Evolutionary conservation across 2,113 vertebrate species (phyloP), one percentile per base, ranked within the genome.

Genomic region (Myxocyprinus asiaticus): DNA sequence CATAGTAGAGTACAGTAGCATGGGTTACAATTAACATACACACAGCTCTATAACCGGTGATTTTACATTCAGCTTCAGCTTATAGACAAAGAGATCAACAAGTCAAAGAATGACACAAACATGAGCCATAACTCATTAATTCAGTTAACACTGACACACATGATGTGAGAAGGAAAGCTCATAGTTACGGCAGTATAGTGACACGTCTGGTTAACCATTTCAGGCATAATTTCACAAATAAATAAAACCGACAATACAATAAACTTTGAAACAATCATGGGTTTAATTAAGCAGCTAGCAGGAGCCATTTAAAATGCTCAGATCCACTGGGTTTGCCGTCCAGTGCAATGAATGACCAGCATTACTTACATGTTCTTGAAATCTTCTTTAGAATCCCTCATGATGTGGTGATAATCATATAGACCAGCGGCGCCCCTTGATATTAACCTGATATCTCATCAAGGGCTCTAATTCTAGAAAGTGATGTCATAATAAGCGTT

Each of bases 41-140:
- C 7, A 63, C 7, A 42, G 9, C n/a, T 63, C 8, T 53, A 44
- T 44, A 42, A 44, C 66, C 56, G 47, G 64, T 79, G 61, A 70
- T 80, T 55, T 68, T 84, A 86, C 82, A 85, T 72, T 72, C 72
- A 63, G 22, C 8, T 45, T 8, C 53, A 12, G 2, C 68, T 76
- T 71, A 61, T 53, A 76, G 74, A 86, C 79, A 85, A 84, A 81
- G 80, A 82, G 86, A 86, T 86, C 87, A 87, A 85, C 86, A 88
- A 87, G 89, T 85, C 22, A 1, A 33, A 76, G 82, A 83, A 88
- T 75, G 68, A 84, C 86, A 90, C 87, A 90, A 84, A 84, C 83
- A 71, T 65, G 70, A 62, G 58, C 71, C 4, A 84, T 84, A 89
- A 88, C 10, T 53, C 50, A 9, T 10, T 4, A 53, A 8, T 10